Percentiles rank a stretch among this genome's conserved stretches.
phyloP scores from a whole-genome alignment of 1,140 invertebrate genomes.

The Penaeus chinensis region DNA sequence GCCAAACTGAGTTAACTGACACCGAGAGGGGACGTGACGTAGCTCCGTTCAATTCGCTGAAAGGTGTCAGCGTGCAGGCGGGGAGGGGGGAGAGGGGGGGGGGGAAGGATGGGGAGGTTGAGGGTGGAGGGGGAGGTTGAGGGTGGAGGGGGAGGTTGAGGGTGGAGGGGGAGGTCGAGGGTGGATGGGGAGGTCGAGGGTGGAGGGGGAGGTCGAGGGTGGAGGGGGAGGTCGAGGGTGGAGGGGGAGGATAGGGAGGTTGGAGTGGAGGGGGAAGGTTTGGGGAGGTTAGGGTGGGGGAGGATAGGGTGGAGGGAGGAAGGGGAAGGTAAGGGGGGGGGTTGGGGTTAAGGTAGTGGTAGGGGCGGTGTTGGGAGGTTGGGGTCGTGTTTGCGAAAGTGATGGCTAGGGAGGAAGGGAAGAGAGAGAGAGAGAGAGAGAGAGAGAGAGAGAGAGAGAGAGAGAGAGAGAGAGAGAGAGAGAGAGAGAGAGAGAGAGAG shows the following conservation, averaged over 20 bases:
- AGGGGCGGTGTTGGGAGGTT: too few relatives aligned
- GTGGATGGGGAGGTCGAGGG: neutral
- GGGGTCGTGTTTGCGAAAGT: too few relatives aligned
- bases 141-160: neutral
- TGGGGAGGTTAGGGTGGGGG: neutral
- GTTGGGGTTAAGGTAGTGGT: neutral
- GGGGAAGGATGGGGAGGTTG: too few relatives aligned
- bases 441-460: too few relatives aligned
- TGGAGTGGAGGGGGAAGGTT: neutral
- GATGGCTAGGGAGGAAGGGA: too few relatives aligned
- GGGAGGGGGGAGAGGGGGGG: neutral
- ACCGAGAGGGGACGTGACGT: constrained; percentile 16
- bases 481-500: too few relatives aligned
- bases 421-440: too few relatives aligned
- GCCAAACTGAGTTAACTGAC: constrained; percentile 28
- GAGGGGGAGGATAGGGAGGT: neutral
- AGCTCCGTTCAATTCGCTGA: constrained; percentile 38
- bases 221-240: neutral
- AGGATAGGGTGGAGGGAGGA: neutral
- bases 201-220: neutral
- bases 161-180: neutral
- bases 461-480: too few relatives aligned
- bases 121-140: neutral
- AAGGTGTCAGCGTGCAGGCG: neutral
- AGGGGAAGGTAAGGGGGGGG: neutral